A percentile compares a stretch with the other conserved stretches of the same genome.
Evolutionary conservation across 2,797 vertebrate species (phyloP).

Genomic region (Lerista edwardsae): DNA sequence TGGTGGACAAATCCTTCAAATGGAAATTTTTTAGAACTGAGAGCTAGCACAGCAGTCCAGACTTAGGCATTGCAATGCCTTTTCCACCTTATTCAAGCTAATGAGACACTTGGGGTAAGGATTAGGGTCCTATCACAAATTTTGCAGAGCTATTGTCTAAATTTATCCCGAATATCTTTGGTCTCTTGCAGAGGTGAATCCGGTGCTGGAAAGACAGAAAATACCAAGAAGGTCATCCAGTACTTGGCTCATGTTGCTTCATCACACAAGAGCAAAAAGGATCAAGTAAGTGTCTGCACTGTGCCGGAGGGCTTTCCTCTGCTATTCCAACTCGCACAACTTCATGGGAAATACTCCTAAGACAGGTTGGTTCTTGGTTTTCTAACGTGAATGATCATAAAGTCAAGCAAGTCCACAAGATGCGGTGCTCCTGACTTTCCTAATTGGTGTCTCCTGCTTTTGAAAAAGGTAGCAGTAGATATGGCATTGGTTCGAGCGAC

Average conservation of each 20-base stretch:
- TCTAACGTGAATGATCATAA: neutral
- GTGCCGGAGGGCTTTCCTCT: neutral
- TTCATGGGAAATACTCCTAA: neutral
- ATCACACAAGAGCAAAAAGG: slow-evolving; percentile 97
- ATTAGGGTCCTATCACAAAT: slow-evolving; percentile 17
- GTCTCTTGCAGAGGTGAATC: slow-evolving; percentile 90
- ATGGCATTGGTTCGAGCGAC: slow-evolving; percentile 15
- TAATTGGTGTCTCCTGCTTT: slow-evolving; percentile 33
- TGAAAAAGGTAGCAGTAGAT: neutral
- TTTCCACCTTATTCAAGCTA: neutral
- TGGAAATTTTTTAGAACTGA: slow-evolving; percentile 42
- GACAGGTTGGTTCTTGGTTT: neutral
- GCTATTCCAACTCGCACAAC: slow-evolving; percentile 14
- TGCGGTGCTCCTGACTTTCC: neutral
- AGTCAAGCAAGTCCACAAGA: neutral
- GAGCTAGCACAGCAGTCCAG: neutral
- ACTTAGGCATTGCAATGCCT: neutral
- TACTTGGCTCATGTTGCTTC: slow-evolving; percentile 97
- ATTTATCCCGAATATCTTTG: slow-evolving; percentile 38
- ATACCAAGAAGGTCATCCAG: slow-evolving; percentile 99
- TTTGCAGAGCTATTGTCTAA: slow-evolving; percentile 80
- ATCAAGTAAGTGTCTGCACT: slow-evolving; percentile 86
- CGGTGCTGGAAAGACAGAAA: slow-evolving; percentile 97
- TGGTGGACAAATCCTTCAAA: slow-evolving; percentile 23
- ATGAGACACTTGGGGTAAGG: neutral